A percentile compares a stretch with the other conserved stretches of the same genome.
Conservation (phyloP, 2,113 vertebrate species). For the Astatoreochromis straeleni region DNA sequence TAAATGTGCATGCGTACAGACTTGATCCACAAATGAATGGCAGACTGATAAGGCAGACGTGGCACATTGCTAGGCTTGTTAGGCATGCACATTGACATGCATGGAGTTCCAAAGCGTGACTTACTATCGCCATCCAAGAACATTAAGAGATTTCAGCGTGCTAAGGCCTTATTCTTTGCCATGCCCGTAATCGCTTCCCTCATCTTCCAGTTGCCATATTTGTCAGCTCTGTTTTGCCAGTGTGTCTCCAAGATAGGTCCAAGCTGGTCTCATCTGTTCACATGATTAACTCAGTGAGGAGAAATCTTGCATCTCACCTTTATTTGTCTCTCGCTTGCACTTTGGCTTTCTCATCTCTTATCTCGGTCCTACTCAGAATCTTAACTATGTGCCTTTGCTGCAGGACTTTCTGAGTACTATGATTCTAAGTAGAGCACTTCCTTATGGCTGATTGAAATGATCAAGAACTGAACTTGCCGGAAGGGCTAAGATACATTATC, state of each 20-base stretch:
- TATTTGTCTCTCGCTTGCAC: constrained; percentile 37
- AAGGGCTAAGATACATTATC: constrained; percentile 15
- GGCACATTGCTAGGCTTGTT: constrained; percentile 29
- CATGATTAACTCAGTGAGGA: constrained; percentile 35
- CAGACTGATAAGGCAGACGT: constrained; percentile 26
- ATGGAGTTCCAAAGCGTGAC: constrained; percentile 21
- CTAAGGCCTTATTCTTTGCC: constrained; percentile 1
- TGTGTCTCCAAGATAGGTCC: constrained; percentile 11
- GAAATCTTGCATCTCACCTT: constrained; percentile 51
- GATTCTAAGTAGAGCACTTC: not conserved
- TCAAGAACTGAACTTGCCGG: constrained; percentile 10
- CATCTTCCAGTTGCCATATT: constrained; percentile 28
- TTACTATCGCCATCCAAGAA: constrained; percentile 42
- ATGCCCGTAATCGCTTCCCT: constrained; percentile 32
- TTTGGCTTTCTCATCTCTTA: constrained; percentile 18
- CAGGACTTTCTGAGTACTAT: not conserved
- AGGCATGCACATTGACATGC: not conserved
- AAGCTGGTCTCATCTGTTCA: constrained; percentile 42
- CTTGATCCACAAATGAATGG: constrained; percentile 32
- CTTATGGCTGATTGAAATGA: constrained; percentile 42
- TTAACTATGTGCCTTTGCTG: not conserved
- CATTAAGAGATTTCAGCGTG: constrained; percentile 56
- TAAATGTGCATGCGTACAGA: not conserved
- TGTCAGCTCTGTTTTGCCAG: constrained; percentile 45
- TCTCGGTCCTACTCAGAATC: not conserved